Conservation (phyloP, 1,140 invertebrate genomes). For the Tenebrio molitor region DNA sequence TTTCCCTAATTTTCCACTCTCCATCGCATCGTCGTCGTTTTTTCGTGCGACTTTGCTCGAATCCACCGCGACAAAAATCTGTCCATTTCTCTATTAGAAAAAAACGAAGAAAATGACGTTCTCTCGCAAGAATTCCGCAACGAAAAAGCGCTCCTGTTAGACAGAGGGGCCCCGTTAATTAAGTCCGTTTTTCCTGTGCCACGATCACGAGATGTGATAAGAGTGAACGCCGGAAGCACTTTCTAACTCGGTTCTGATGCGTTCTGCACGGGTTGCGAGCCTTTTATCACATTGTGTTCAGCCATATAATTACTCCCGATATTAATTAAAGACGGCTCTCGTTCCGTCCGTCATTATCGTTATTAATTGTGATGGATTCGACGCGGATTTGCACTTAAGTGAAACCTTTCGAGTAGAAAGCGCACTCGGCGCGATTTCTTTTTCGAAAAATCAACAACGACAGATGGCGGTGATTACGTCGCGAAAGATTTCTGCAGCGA, state of each 20-base stretch:
- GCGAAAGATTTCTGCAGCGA: too few relatives aligned
- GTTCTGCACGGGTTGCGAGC: constrained; percentile 33
- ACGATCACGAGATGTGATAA: constrained; percentile 30
- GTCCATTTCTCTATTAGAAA: too few relatives aligned
- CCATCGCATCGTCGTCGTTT: too few relatives aligned
- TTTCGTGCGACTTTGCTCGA: too few relatives aligned
- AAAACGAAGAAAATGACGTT: too few relatives aligned
- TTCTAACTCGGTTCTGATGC: constrained; percentile 39
- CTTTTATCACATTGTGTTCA: constrained; percentile 40
- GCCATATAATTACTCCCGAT: constrained; percentile 26
- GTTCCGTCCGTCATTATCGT: constrained; percentile 11
- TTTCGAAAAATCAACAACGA: too few relatives aligned
- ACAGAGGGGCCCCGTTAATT: constrained; percentile 18
- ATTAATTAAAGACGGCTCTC: constrained; percentile 38
- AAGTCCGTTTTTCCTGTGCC: constrained; percentile 32
- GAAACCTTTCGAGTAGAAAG: constrained; percentile 26
- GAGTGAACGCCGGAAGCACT: constrained; percentile 46
- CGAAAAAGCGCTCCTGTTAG: neutral
- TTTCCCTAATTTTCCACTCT: too few relatives aligned
- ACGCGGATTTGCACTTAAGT: constrained; percentile 27
- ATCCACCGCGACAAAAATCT: too few relatives aligned
- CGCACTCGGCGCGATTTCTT: neutral
- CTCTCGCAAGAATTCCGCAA: too few relatives aligned
- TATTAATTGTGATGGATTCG: constrained; percentile 30
- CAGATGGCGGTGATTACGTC: neutral